Evolutionary conservation across 2,888 invertebrate species (phyloP).

Genomic region (Lamellibrachia satsuma): DNA sequence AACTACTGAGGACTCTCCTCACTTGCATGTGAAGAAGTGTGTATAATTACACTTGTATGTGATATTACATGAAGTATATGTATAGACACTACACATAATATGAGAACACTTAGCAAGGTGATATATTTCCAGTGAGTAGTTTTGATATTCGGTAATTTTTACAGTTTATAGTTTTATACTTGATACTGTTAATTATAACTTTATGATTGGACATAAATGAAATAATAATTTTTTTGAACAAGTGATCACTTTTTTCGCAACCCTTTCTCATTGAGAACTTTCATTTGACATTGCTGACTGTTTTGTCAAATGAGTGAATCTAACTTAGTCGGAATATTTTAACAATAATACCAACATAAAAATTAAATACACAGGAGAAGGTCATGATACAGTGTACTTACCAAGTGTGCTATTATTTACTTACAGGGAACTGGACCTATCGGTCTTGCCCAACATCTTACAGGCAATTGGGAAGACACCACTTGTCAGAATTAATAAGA

Average conservation of each 20-base stretch:
- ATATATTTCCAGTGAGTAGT: neutral
- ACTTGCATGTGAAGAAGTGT: constrained; percentile 33
- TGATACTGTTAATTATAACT: no score
- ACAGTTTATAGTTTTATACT: no score
- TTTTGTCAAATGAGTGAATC: neutral
- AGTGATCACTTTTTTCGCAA: neutral
- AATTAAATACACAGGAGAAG: neutral
- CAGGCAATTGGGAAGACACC: constrained; percentile 67
- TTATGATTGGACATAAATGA: neutral
- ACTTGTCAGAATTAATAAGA: constrained; percentile 64
- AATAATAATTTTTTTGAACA: neutral
- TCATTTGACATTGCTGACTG: neutral
- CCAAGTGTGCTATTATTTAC: neutral
- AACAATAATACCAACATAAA: neutral
- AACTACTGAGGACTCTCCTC: constrained; percentile 30
- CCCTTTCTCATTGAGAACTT: neutral
- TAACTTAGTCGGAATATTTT: neutral
- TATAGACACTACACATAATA: neutral
- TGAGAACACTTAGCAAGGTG: neutral
- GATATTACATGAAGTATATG: neutral
- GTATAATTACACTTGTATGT: constrained; percentile 17
- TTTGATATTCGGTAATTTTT: neutral
- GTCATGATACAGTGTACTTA: neutral
- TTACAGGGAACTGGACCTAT: neutral
- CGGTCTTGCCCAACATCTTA: constrained; percentile 57